These are phyloP conservation scores for Rhipidura dahli DNA, from an alignment of 2,113 vertebrate genomes.

Conservation along the genomic window DNA sequence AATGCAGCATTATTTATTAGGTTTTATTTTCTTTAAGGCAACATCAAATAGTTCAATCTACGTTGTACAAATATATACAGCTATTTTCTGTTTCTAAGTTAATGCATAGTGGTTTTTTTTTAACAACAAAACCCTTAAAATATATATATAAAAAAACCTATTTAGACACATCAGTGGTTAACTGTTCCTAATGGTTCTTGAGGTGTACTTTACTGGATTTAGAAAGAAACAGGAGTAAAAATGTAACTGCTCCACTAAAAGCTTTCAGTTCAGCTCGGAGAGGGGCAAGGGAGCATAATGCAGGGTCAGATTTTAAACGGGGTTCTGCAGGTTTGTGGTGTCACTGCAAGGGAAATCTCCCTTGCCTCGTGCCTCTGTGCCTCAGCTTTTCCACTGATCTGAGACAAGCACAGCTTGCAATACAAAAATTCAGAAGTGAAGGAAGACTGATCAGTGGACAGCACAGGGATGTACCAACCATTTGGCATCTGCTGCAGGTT, in stretches of 20 bases:
- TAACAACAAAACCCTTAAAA: not conserved
- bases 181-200: not conserved
- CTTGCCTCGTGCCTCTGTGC: not conserved
- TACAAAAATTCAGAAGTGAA: not conserved
- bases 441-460: not conserved
- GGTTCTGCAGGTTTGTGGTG: not conserved
- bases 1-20: not conserved
- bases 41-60: not conserved
- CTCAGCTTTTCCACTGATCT: not conserved
- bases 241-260: not conserved
- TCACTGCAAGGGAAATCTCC: not conserved
- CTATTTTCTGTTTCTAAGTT: not conserved
- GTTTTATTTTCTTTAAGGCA: not conserved
- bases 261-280: not conserved
- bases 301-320: not conserved
- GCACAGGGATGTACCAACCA: fast-evolving
- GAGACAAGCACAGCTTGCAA: not conserved
- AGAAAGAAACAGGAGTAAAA: not conserved
- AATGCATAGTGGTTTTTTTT: not conserved
- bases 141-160: not conserved
- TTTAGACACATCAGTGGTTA: not conserved
- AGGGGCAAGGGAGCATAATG: not conserved
- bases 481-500: not conserved
- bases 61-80: not conserved
- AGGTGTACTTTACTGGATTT: not conserved